Base-by-base conservation (phyloP, 2,113 vertebrate species). In the Hymenochirus boettgeri region DNA sequence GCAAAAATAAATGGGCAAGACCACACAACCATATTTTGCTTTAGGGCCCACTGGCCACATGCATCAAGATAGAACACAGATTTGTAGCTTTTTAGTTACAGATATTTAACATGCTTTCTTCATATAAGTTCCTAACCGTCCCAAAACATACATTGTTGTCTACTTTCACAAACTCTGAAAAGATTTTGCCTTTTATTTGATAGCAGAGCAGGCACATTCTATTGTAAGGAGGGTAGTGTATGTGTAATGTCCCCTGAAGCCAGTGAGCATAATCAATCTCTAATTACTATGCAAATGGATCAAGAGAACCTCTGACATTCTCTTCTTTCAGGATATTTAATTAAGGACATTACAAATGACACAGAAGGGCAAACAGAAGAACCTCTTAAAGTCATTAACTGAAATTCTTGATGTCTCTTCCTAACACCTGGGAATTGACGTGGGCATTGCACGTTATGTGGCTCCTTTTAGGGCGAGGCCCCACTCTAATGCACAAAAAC, bases 281-380 rank as follows among this genome's bases (percentile, higher is more conserved):
- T 51, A 66, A 66, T 66, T 66, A 66, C 53, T 57, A 66, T 66
- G 63, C 63, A 66, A 66, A 66, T 66, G 63, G 55, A 58, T 37
- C 22, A 51, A 46, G 21, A n/a, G 62, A 64, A 66, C 63, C 63
- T 66, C 57, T 66, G 63, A 66, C 63, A 58, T 58, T 45, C 8
- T 66, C 45, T 48, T 21, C 31, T 58, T 66, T 58, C 63, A 11
- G 29, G 63, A 57, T 58, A 58, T 58, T 66, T 66, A 66, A 66
- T 66, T 66, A 58, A 66, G 55, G 46, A 51, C 63, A 58, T 58
- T 58, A 66, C 19, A 50, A 58, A 57, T 66, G 63, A 66, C 63
- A 66, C 26, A 39, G 54, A 66, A 66, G 63, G 63, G 39, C 63
- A 33, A 37, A 57, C n/a, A 51, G 54, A 51, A 22, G 33, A 58